Percentiles rank a stretch among this genome's conserved stretches.
phyloP scores from a whole-genome alignment of 1,140 invertebrate species.

The Brachionus manjavacas region DNA sequence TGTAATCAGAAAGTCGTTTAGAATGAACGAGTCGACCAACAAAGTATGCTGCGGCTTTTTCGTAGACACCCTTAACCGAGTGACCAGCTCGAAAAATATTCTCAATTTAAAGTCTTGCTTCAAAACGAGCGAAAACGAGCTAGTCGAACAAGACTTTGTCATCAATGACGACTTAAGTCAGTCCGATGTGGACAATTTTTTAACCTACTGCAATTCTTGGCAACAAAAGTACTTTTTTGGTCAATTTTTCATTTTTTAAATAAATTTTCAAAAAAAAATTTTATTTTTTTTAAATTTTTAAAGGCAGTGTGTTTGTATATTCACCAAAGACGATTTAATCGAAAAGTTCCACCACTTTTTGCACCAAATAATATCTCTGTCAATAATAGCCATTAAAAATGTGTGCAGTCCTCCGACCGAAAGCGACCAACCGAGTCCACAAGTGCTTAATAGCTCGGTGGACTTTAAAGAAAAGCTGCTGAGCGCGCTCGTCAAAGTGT shows the following conservation, averaged over 20 bases:
- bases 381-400: neutral
- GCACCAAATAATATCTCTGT: neutral
- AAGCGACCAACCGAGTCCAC: neutral
- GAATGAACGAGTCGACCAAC: neutral
- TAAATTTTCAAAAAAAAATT: neutral
- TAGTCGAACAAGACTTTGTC: constrained; percentile 15
- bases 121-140: neutral
- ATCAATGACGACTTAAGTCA: neutral
- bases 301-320: constrained; percentile 37
- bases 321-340: neutral
- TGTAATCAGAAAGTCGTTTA: neutral
- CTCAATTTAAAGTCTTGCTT: neutral
- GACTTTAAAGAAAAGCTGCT: constrained; percentile 19
- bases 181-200: constrained; percentile 5
- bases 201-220: constrained; percentile 13
- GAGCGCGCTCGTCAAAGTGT: neutral
- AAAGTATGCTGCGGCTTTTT: constrained; percentile 1
- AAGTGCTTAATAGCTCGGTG: neutral
- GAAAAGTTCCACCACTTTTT: constrained; percentile 35
- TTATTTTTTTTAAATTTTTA: neutral
- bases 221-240: constrained; percentile 9
- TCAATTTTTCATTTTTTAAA: neutral
- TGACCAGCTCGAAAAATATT: neutral
- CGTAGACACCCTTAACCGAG: neutral
- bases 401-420: neutral